A percentile compares a stretch with the other conserved stretches of the same genome.
Evolutionary conservation across 2,888 invertebrate genomes (phyloP).

Genomic region (Zaprionus bogoriensis): DNA sequence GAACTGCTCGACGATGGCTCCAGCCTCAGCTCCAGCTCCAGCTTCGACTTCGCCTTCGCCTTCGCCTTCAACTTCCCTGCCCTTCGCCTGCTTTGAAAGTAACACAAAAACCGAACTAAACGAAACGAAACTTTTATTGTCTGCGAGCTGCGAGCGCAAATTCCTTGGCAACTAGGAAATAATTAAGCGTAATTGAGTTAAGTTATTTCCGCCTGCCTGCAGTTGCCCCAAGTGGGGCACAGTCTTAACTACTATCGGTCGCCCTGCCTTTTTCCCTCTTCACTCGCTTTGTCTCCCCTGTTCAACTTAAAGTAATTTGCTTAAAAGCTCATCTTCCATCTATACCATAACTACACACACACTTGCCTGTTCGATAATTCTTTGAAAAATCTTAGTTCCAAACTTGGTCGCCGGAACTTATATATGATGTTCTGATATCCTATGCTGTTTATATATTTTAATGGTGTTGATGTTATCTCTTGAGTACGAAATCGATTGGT

Average conservation of each 20-base stretch:
- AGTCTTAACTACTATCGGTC: slow-evolving; percentile 2
- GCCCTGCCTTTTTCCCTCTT: not conserved
- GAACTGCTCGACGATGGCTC: not conserved
- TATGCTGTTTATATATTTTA: no score
- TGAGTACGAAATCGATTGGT: no score
- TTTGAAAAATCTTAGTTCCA: no score
- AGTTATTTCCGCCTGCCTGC: slow-evolving; percentile 73
- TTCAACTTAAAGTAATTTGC: slow-evolving; percentile 53
- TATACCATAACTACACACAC: no score
- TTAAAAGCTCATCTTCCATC: slow-evolving; percentile 10
- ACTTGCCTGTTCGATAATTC: no score
- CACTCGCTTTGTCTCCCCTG: not conserved
- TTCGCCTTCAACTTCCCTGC: not conserved
- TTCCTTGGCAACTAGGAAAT: slow-evolving; percentile 77
- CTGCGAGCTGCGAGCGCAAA: slow-evolving; percentile 60
- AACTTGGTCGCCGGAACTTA: no score
- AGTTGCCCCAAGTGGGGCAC: slow-evolving; percentile 35
- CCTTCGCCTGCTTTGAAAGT: slow-evolving; percentile 29
- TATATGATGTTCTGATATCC: no score
- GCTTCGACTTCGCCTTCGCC: not conserved
- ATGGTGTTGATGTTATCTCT: no score
- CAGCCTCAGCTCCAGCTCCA: not conserved
- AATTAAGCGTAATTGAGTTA: slow-evolving; percentile 79
- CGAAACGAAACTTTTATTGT: slow-evolving; percentile 74
- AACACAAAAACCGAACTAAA: slow-evolving; percentile 47